Conservation (phyloP, 2,888 invertebrate genomes). For the Criorhina ranunculi region DNA sequence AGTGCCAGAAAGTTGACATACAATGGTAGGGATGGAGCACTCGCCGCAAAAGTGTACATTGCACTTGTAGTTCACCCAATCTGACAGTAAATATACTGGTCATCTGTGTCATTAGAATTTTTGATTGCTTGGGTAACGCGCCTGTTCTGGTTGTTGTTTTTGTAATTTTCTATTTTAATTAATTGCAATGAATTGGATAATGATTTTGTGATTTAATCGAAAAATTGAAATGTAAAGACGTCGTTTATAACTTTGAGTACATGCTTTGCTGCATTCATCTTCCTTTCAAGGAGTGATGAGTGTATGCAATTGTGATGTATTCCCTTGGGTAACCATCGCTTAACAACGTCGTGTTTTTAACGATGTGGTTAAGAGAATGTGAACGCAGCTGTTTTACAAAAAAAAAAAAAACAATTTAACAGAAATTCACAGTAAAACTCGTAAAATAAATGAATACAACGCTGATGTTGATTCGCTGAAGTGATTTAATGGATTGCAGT, state of each 20-base stretch:
- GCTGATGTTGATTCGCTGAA: neutral
- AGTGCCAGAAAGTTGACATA: neutral
- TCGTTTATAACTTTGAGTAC: neutral
- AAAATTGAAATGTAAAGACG: neutral
- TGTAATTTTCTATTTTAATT: slow-evolving; percentile 11
- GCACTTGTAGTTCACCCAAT: slow-evolving; percentile 19
- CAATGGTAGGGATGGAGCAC: neutral
- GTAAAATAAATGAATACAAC: slow-evolving; percentile 16
- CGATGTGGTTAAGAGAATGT: slow-evolving; percentile 25
- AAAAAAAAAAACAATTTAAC: slow-evolving; percentile 17
- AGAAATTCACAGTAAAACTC: slow-evolving; percentile 3
- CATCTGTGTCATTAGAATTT: neutral
- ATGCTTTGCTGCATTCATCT: neutral
- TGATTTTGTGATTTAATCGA: slow-evolving; percentile 37
- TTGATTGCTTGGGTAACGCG: slow-evolving; percentile 13
- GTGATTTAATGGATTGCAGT: slow-evolving; percentile 25
- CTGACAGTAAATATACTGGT: neutral
- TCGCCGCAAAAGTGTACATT: neutral
- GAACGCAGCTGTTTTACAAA: slow-evolving; percentile 33
- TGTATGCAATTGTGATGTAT: neutral
- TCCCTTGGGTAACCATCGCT: neutral
- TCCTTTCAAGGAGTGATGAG: neutral
- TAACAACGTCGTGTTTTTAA: slow-evolving; percentile 12
- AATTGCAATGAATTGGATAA: slow-evolving; percentile 54
- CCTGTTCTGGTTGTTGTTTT: slow-evolving; percentile 12